Evolutionary conservation across 2,797 vertebrate species (phyloP).

Genomic region (Acrocephalus scirpaceus): DNA sequence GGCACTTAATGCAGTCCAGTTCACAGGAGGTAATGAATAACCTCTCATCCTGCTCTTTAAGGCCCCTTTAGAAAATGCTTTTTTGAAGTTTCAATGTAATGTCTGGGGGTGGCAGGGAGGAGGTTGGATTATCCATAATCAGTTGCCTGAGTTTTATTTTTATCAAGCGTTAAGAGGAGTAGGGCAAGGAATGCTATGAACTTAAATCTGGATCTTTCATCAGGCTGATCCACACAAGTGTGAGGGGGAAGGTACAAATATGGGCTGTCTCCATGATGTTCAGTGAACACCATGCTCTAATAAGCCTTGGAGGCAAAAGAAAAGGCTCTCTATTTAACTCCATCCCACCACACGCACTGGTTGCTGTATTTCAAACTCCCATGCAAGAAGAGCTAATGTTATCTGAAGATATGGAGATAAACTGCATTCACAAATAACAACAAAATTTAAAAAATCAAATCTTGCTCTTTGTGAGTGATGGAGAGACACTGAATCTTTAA

Average conservation of each 20-base stretch:
- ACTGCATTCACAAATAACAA: neutral
- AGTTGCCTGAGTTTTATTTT: constrained; percentile 44
- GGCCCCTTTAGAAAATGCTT: neutral
- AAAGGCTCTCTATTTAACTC: constrained; percentile 28
- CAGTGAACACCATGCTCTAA: constrained; percentile 8
- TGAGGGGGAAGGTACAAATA: constrained; percentile 21
- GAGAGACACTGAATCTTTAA: constrained; percentile 36
- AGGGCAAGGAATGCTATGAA: constrained; percentile 29
- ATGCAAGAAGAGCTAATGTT: constrained; percentile 1
- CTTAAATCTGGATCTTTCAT: constrained; percentile 19
- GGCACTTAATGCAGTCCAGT: constrained; percentile 20
- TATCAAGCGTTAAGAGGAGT: constrained; percentile 13
- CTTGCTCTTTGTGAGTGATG: neutral
- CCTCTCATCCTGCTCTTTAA: constrained; percentile 53
- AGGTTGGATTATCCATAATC: neutral
- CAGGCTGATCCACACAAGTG: constrained; percentile 9
- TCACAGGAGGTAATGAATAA: constrained; percentile 58
- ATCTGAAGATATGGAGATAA: constrained; percentile 35
- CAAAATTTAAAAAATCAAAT: constrained; percentile 36
- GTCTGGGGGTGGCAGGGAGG: neutral
- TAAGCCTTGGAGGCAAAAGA: constrained; percentile 11
- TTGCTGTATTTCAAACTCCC: constrained; percentile 13
- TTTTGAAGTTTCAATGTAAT: constrained; percentile 49
- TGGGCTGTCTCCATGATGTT: neutral
- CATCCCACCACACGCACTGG: neutral